Conservation (phyloP, 2,113 vertebrate genomes). For the Mobula hypostoma region DNA sequence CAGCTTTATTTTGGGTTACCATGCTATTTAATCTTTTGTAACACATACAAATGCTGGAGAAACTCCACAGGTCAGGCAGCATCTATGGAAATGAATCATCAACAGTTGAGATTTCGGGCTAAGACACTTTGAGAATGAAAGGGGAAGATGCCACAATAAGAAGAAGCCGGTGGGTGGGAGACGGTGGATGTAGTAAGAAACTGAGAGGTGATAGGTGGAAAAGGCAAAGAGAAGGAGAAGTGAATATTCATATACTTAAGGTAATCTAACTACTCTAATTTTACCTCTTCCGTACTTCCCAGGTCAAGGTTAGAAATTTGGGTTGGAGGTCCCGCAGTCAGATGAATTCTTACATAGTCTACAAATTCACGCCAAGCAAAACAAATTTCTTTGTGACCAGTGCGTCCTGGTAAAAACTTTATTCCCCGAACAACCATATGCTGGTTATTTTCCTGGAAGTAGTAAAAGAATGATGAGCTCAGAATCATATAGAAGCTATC, state of each 20-base stretch:
- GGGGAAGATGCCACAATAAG: too few relatives aligned
- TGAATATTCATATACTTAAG: background rate
- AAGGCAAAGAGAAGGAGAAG: background rate
- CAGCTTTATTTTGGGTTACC: background rate
- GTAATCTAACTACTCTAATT: conserved; percentile 9
- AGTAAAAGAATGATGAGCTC: background rate
- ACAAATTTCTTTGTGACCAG: conserved; percentile 68
- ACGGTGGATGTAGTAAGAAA: too few relatives aligned
- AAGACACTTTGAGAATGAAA: too few relatives aligned
- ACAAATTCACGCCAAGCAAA: conserved; percentile 69
- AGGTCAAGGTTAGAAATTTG: conserved; percentile 63
- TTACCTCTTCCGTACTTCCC: conserved; percentile 61
- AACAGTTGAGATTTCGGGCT: too few relatives aligned
- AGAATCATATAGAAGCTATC: background rate
- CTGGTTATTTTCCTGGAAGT: conserved; percentile 59
- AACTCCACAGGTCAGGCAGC: too few relatives aligned
- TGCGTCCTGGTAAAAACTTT: conserved; percentile 58
- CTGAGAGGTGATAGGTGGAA: too few relatives aligned
- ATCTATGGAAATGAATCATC: too few relatives aligned
- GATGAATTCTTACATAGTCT: conserved; percentile 58
- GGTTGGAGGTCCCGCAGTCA: conserved; percentile 68
- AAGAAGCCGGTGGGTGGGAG: too few relatives aligned
- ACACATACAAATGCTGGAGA: too few relatives aligned
- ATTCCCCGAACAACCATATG: conserved; percentile 65
- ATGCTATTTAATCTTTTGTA: background rate